Evolutionary conservation across 2,113 vertebrate genomes (phyloP).

Genomic region (Guaruba guarouba): DNA sequence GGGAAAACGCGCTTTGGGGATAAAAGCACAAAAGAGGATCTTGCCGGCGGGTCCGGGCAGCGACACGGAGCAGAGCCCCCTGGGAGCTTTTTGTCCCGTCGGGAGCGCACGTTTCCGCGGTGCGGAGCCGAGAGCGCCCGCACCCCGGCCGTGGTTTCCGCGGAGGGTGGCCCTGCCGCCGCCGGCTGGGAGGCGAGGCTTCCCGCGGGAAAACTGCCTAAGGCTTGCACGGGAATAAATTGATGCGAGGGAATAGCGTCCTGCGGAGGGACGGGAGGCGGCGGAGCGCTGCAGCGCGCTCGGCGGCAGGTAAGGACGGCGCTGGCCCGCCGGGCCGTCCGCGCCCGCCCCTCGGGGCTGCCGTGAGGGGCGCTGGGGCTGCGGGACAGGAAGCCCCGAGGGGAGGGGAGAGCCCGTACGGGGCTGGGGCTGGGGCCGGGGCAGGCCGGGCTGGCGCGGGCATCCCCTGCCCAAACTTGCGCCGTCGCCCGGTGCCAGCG

Average conservation of each 20-base stretch:
- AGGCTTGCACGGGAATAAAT: background rate
- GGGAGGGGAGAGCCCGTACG: background rate
- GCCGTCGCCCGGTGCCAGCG: background rate
- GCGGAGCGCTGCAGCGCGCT: background rate
- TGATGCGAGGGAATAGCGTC: background rate
- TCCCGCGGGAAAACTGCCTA: background rate
- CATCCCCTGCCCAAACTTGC: background rate
- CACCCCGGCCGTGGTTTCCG: background rate
- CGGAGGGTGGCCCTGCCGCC: background rate
- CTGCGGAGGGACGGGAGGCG: background rate
- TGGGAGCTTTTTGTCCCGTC: background rate
- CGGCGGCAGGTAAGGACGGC: constrained; percentile 26
- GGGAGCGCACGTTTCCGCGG: background rate
- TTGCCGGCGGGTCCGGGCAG: background rate
- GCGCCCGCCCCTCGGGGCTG: background rate
- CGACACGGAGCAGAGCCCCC: background rate
- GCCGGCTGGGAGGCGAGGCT: background rate
- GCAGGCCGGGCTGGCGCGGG: background rate
- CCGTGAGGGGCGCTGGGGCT: background rate
- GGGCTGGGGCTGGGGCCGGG: background rate
- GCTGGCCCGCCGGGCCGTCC: background rate
- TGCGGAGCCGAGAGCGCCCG: background rate
- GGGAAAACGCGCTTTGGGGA: background rate
- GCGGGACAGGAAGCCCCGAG: background rate
- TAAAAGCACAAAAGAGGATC: background rate